A percentile compares a stretch with the other conserved stretches of the same genome.
These are phyloP conservation scores for Plebejus argus DNA, from an alignment of 2,888 invertebrate genomes.

Conservation along the genomic window DNA sequence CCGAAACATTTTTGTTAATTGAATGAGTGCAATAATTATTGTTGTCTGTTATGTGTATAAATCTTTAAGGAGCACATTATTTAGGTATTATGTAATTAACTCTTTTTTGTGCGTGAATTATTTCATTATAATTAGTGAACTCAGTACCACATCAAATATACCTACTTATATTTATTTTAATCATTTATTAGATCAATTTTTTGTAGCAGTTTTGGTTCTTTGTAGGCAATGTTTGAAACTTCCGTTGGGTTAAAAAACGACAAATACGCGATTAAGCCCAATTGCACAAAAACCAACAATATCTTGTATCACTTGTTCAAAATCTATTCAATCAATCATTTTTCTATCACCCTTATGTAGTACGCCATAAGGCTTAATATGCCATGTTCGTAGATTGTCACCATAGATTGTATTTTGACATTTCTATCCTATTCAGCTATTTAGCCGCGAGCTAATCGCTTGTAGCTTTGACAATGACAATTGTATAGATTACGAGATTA, in stretches of 20 bases:
- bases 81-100: too few species aligned
- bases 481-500: constrained; percentile 35
- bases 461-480: constrained; percentile 50
- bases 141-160: too few species aligned
- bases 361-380: background rate
- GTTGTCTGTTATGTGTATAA: too few species aligned
- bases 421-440: constrained; percentile 74
- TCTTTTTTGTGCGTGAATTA: too few species aligned
- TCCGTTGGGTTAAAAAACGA: constrained; percentile 11
- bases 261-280: constrained; percentile 19
- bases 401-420: constrained; percentile 76
- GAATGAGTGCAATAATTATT: too few species aligned
- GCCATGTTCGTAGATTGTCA: constrained; percentile 55
- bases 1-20: too few species aligned
- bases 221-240: constrained; percentile 6
- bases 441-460: constrained; percentile 71
- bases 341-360: background rate
- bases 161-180: too few species aligned
- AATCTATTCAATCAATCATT: constrained; percentile 40
- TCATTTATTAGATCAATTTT: background rate
- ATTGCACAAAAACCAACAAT: constrained; percentile 51
- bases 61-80: too few species aligned
- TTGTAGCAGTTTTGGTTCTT: background rate
- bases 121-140: too few species aligned
- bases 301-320: constrained; percentile 69